Base-by-base conservation (phyloP, 2,888 invertebrate species). In the Drosophila incognita region DNA sequence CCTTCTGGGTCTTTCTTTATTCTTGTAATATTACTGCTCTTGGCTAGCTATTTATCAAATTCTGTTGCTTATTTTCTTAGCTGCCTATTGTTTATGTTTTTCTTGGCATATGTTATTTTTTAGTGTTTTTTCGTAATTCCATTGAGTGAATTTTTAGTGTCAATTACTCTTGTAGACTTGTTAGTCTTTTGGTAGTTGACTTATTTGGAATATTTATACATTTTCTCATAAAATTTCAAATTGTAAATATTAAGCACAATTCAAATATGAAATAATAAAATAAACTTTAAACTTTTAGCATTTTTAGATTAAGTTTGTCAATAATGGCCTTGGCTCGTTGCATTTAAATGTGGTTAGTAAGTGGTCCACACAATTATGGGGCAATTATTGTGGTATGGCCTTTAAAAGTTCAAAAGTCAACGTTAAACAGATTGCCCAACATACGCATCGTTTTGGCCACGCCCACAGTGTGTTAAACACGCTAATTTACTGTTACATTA, bases 401-500 rank as follows among this genome's bases (percentile, higher is more conserved):
- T 74, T 76, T 54, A 67, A 69, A 75, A 72, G 71, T 74, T 79
- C 46, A 76, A 78, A 79, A 82, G 83, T 74, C 75, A 87, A 83
- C 68, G 74, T 70, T 80, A 83, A 81, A 78, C 74, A 85, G 83
- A 79, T 87, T 86, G 86, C 68, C 79, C 75, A 69, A 76, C 76
- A 79, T 79, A 87, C 83, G 81, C 81, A 83, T 76, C 73, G 73
- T 27, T 81, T 81, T 86, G 77, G 81, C 87, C 87, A 88, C 87
- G 87, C 87, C 87, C 89, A 69, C 84, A 71, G 56, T 78, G 78
- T 86, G 87, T 88, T 82, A 88, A 87, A 86, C 88, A 87, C 87
- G 87, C 87, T 87, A 87, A 87, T 87, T 87, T 87, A 87, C 90
- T 88, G 83, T 86, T 86, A 87, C 87, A 90, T 87, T 90, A 89